phyloP scores from a whole-genome alignment of 64 coral and sea anemone species.

The Exaiptasia diaphana region DNA sequence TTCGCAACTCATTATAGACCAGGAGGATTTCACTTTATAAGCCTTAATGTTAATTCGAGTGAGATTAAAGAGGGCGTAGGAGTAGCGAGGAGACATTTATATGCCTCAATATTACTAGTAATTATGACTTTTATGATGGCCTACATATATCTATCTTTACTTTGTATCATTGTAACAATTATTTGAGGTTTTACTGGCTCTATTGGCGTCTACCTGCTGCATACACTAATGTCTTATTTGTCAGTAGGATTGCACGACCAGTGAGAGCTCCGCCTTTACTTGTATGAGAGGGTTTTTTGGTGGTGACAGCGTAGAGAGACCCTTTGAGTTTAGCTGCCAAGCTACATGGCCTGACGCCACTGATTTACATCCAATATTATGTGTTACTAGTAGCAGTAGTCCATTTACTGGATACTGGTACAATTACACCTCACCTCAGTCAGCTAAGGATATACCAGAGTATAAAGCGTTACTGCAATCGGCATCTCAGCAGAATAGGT shows the following conservation, averaged over 20 bases:
- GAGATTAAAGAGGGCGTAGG: neutral
- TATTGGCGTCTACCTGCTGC: too few relatives aligned
- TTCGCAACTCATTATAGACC: too few relatives aligned
- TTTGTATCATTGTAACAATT: too few relatives aligned
- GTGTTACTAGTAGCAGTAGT: constrained; percentile 67
- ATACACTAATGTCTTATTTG: too few relatives aligned
- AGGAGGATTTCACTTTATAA: too few relatives aligned
- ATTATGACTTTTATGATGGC: too few relatives aligned
- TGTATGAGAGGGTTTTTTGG: constrained; percentile 69
- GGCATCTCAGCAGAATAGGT: neutral
- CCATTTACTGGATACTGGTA: constrained; percentile 73
- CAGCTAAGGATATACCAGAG: constrained; percentile 11
- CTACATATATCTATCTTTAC: too few relatives aligned
- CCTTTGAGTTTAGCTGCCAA: constrained; percentile 72
- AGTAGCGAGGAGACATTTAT: too few relatives aligned
- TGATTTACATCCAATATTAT: constrained; percentile 68
- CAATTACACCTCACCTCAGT: constrained; percentile 53
- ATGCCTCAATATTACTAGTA: too few relatives aligned
- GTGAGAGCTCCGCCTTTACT: constrained; percentile 34
- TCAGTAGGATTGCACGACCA: constrained; percentile 51
- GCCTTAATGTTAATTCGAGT: neutral
- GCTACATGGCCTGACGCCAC: constrained; percentile 74
- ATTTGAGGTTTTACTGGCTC: too few relatives aligned
- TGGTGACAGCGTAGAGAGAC: constrained; percentile 53
- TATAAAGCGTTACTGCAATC: neutral